Percentiles rank a stretch among this genome's conserved stretches.
Conservation (phyloP, 2,888 invertebrate species). For the Sarcophaga variegata region DNA sequence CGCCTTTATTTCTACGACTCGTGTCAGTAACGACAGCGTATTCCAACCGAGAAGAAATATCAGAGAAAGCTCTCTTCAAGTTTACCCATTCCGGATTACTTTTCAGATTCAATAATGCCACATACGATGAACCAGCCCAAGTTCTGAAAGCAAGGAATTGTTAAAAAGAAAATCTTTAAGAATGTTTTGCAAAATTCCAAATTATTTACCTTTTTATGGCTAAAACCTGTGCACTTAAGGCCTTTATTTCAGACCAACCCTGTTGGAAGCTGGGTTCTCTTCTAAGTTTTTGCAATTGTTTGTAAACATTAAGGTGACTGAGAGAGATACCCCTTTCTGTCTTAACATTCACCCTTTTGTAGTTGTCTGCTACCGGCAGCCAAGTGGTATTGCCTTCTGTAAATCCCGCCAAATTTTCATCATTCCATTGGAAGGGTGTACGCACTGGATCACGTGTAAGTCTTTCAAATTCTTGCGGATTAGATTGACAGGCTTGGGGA, state of each 20-base stretch:
- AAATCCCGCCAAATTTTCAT: constrained; percentile 79
- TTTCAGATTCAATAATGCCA: constrained; percentile 82
- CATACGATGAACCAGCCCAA: constrained; percentile 75
- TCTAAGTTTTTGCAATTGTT: constrained; percentile 83
- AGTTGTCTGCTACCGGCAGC: constrained; percentile 83
- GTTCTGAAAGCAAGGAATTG: constrained; percentile 69
- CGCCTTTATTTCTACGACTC: constrained; percentile 76
- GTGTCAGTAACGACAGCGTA: constrained; percentile 77
- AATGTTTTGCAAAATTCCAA: constrained; percentile 28
- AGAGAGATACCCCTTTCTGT: constrained; percentile 81
- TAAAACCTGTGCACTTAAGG: constrained; percentile 82
- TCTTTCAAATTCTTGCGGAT: constrained; percentile 83
- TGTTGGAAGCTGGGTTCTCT: constrained; percentile 82
- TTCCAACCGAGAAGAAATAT: constrained; percentile 72
- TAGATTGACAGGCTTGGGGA: constrained; percentile 84
- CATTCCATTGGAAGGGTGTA: constrained; percentile 86
- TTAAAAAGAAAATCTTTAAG: not conserved
- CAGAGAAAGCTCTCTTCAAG: constrained; percentile 75
- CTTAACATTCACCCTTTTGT: constrained; percentile 84
- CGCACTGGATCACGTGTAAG: constrained; percentile 85
- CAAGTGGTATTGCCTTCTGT: constrained; percentile 76
- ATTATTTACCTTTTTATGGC: constrained; percentile 78
- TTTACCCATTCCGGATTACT: constrained; percentile 79
- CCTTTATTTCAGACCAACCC: constrained; percentile 82
- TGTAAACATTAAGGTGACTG: constrained; percentile 85